These are phyloP conservation scores for Phrynosoma blainvillii DNA, from an alignment of 2,113 vertebrate genomes.

Conservation along the genomic window DNA sequence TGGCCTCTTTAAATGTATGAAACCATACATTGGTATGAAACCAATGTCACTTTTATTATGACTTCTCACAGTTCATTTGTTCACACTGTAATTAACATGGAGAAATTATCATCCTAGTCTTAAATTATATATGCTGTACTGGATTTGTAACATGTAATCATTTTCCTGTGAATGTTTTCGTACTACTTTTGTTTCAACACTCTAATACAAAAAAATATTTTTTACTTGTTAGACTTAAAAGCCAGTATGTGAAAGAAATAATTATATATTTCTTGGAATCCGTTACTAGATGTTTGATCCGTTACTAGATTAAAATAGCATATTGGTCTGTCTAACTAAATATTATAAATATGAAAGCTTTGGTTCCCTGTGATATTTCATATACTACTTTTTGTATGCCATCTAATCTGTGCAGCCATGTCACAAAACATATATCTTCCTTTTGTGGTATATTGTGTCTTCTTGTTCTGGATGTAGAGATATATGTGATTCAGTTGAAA, in stretches of 20 bases:
- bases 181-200: not conserved
- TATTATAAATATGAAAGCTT: not conserved
- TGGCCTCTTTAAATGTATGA: not conserved
- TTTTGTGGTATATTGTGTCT: not conserved
- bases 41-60: not conserved
- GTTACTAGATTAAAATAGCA: not conserved
- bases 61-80: not conserved
- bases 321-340: not conserved
- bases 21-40: not conserved
- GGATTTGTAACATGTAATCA: not conserved
- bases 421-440: not conserved
- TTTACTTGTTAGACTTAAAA: not conserved
- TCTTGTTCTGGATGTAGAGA: not conserved
- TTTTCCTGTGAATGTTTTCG: not conserved
- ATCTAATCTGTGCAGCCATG: not conserved
- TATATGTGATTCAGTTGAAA: not conserved
- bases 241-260: not conserved
- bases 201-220: not conserved
- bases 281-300: not conserved
- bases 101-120: not conserved
- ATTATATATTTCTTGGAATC: not conserved
- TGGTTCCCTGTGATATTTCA: not conserved
- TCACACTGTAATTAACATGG: not conserved
- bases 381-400: not conserved
- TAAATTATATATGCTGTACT: not conserved